phyloP scores from a whole-genome alignment of 2,888 invertebrate species.

The Limnephilus auricula region DNA sequence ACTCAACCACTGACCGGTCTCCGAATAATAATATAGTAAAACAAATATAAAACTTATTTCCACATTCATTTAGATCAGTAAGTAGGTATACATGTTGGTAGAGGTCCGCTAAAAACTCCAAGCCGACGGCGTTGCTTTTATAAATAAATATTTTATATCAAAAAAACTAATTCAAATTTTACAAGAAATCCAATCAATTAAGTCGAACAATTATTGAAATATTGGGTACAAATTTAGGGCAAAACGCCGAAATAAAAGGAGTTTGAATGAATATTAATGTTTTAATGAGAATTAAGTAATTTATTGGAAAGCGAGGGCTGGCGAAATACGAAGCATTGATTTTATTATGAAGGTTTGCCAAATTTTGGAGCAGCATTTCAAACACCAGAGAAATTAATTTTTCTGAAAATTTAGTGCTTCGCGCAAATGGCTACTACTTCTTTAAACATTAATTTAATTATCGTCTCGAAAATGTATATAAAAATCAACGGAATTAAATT shows the following conservation, averaged over 20 bases:
- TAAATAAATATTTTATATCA: background rate
- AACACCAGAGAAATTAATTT: background rate
- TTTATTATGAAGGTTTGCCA: background rate
- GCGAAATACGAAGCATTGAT: background rate
- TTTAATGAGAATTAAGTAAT: slow-evolving; percentile 2
- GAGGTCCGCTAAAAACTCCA: background rate
- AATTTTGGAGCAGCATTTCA: too few relatives aligned
- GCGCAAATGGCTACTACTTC: background rate
- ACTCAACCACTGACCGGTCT: too few relatives aligned
- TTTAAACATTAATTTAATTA: background rate
- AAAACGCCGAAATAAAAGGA: background rate
- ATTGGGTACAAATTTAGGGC: background rate
- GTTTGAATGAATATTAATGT: background rate
- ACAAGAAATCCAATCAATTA: background rate
- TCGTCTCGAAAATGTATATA: background rate
- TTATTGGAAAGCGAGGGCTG: background rate
- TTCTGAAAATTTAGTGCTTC: background rate
- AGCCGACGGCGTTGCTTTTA: background rate
- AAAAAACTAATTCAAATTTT: background rate
- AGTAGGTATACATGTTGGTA: background rate
- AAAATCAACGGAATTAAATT: background rate
- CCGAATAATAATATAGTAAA: too few relatives aligned
- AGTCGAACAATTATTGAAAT: background rate
- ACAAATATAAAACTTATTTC: too few relatives aligned
- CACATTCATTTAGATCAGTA: too few relatives aligned